Percentiles rank a stretch among this genome's conserved stretches.
Evolutionary conservation across 1,140 invertebrate genomes (phyloP).

Genomic region (Diorhabda sublineata): DNA sequence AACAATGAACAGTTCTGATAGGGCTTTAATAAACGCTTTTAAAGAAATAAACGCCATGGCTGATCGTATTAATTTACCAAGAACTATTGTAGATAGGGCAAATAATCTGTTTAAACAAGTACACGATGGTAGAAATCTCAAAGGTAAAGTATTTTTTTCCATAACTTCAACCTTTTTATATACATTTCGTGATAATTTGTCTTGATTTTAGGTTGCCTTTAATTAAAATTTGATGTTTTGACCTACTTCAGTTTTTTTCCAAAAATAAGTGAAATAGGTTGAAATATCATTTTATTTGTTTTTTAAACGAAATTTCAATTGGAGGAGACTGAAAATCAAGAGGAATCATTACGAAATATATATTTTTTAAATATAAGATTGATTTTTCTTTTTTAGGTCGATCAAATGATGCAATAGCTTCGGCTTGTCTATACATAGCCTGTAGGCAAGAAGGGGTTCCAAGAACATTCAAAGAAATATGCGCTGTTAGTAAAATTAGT

Average conservation of each 20-base stretch:
- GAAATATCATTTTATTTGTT: no score
- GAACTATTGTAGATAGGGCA: constrained; percentile 91
- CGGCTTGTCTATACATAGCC: constrained; percentile 98
- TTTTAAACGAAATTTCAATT: no score
- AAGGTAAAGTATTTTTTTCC: constrained; percentile 55
- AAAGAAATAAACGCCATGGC: constrained; percentile 97
- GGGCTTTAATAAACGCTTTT: constrained; percentile 92
- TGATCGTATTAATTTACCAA: constrained; percentile 94
- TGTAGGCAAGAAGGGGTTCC: constrained; percentile 98
- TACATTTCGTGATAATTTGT: no score
- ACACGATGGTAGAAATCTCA: constrained; percentile 94
- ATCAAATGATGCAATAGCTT: constrained; percentile 96
- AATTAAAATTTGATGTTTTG: no score
- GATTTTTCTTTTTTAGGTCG: constrained; percentile 54
- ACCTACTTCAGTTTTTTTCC: no score
- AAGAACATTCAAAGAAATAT: constrained; percentile 98
- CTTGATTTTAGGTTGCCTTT: no score
- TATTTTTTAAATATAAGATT: no score
- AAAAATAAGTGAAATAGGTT: no score
- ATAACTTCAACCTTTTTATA: background rate
- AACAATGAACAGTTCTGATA: constrained; percentile 89
- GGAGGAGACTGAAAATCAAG: no score
- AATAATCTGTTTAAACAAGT: constrained; percentile 98
- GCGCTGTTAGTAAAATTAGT: constrained; percentile 96
- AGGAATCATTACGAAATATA: no score